Conservation (phyloP, 2,797 vertebrate species). For the Notolepis coatsorum region DNA sequence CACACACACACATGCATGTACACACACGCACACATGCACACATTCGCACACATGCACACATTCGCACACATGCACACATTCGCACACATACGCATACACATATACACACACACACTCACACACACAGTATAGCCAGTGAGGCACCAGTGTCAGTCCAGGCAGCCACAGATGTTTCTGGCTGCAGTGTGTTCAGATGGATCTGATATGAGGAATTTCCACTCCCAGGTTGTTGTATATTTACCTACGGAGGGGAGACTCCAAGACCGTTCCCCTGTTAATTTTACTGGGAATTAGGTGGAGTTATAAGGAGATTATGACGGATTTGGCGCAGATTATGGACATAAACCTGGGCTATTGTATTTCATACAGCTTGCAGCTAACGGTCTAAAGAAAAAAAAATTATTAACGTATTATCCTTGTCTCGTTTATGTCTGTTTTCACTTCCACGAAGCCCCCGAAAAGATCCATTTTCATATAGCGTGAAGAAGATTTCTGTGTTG, state of each 20-base stretch:
- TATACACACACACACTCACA: conserved; percentile 21
- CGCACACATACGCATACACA: too few relatives aligned
- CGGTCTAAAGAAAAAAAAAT: conserved; percentile 23
- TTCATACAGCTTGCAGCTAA: conserved; percentile 41
- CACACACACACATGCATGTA: conserved; percentile 34
- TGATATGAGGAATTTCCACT: conserved; percentile 47
- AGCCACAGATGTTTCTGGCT: conserved; percentile 59
- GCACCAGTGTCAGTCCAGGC: conserved; percentile 44
- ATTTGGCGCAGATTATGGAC: conserved; percentile 41
- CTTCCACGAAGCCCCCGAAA: conserved; percentile 26
- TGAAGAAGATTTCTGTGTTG: conserved; percentile 21
- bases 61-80: too few relatives aligned
- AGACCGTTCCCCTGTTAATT: conserved; percentile 43
- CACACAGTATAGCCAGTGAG: conserved; percentile 17
- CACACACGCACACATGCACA: conserved; percentile 25
- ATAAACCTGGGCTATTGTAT: conserved; percentile 49
- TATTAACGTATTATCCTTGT: conserved; percentile 39
- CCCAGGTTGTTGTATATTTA: conserved; percentile 67
- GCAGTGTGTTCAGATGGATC: conserved; percentile 57
- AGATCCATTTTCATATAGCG: conserved; percentile 33
- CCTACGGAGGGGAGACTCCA: conserved; percentile 31
- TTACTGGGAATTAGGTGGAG: conserved; percentile 49
- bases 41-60: too few relatives aligned
- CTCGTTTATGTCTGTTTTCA: conserved; percentile 46
- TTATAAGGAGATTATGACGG: conserved; percentile 53